Conservation (phyloP, 2,113 vertebrate genomes). For the Colinus virginianus region DNA sequence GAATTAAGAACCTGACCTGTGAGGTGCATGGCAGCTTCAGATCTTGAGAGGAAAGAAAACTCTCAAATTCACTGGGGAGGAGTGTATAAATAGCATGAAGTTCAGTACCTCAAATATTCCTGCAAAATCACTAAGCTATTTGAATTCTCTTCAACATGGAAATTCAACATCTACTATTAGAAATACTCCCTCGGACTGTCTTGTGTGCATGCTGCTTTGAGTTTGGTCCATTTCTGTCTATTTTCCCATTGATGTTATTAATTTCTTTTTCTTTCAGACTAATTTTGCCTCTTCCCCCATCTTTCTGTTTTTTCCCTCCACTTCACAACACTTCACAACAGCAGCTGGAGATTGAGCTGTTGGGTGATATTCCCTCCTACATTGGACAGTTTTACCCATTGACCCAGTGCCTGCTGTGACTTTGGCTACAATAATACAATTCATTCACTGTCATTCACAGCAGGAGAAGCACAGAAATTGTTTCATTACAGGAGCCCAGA, state of each 20-base stretch:
- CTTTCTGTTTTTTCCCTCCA: neutral
- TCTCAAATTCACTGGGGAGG: neutral
- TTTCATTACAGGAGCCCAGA: conserved; percentile 10
- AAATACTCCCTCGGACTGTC: neutral
- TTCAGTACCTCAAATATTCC: neutral
- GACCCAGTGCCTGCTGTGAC: conserved; percentile 38
- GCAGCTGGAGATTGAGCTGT: conserved; percentile 23
- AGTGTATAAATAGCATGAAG: neutral
- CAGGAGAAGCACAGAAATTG: conserved; percentile 13
- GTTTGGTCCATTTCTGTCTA: neutral
- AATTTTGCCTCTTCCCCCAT: neutral
- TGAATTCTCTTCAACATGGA: neutral
- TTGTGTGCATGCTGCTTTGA: neutral
- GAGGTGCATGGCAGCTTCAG: neutral
- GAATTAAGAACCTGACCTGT: neutral
- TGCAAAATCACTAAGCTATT: neutral
- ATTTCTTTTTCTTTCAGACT: neutral
- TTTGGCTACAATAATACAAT: conserved; percentile 30
- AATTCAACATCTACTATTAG: neutral
- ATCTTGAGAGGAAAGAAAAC: neutral
- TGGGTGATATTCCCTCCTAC: neutral
- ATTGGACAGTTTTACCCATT: neutral
- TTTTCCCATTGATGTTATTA: neutral
- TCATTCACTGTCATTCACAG: conserved; percentile 34
- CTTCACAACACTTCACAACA: neutral